These are phyloP conservation scores for Agrypnia vestita DNA, from an alignment of 1,140 invertebrate genomes.

Conservation along the genomic window DNA sequence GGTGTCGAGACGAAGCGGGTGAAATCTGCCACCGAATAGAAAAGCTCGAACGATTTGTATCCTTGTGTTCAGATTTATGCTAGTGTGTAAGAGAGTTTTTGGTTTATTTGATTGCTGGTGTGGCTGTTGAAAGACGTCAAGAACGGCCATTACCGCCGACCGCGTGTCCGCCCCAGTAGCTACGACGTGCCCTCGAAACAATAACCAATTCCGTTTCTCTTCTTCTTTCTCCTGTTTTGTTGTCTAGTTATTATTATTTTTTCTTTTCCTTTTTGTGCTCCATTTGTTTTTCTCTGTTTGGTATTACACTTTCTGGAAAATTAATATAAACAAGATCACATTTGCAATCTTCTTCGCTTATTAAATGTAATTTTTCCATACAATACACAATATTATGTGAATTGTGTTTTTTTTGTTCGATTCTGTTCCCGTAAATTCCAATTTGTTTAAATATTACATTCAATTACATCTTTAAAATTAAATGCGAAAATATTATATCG, in stretches of 20 bases:
- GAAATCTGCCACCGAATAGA: neutral
- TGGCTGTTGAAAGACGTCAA: neutral
- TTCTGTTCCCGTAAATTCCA: too few relatives aligned
- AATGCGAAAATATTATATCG: too few relatives aligned
- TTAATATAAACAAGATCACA: slow-evolving; percentile 31
- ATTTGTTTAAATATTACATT: too few relatives aligned
- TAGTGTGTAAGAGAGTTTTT: neutral
- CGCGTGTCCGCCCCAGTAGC: slow-evolving; percentile 33
- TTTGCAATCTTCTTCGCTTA: neutral
- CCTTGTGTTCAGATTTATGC: neutral
- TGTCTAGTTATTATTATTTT: slow-evolving; percentile 32
- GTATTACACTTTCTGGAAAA: slow-evolving; percentile 22
- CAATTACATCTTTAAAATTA: too few relatives aligned
- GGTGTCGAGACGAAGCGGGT: neutral
- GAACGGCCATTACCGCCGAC: slow-evolving; percentile 34
- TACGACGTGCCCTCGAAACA: slow-evolving; percentile 36
- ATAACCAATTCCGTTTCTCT: slow-evolving; percentile 40
- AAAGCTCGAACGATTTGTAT: neutral
- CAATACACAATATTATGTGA: neutral
- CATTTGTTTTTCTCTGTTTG: slow-evolving; percentile 21
- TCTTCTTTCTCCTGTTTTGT: slow-evolving; percentile 23
- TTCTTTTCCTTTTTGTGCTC: neutral
- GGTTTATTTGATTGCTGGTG: neutral
- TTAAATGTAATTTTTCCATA: slow-evolving; percentile 1
- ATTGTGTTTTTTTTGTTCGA: neutral